Evolutionary conservation across 2,797 vertebrate species (phyloP).

Genomic region (Sebastes nivosus): DNA sequence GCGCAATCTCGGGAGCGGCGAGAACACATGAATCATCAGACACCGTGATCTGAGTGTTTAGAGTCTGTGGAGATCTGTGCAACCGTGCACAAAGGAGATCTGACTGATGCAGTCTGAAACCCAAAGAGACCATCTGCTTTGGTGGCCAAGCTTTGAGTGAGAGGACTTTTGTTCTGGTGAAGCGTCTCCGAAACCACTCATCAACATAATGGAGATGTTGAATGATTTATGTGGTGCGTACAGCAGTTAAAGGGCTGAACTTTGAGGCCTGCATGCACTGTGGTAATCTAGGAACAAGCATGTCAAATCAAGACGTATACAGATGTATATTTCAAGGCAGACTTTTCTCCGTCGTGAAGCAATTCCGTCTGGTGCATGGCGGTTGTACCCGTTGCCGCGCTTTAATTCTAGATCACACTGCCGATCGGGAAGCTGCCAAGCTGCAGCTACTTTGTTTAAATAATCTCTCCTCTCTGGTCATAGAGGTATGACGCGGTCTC

Average conservation of each 20-base stretch:
- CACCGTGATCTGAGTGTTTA: constrained; percentile 37
- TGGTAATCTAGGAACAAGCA: constrained; percentile 17
- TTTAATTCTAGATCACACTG: constrained; percentile 21
- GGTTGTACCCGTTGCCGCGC: background rate
- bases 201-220: constrained; percentile 49
- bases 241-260: constrained; percentile 28
- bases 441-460: constrained; percentile 36
- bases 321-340: background rate
- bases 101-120: constrained; percentile 18
- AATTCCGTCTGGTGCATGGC: background rate
- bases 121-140: constrained; percentile 45
- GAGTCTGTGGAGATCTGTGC: constrained; percentile 17
- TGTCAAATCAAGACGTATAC: constrained; percentile 16
- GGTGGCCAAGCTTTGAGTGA: constrained; percentile 55
- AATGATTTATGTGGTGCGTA: constrained; percentile 46
- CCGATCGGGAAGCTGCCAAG: constrained; percentile 22
- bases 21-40: constrained; percentile 47
- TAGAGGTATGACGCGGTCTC: constrained; percentile 21
- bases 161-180: constrained; percentile 51
- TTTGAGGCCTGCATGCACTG: constrained; percentile 33
- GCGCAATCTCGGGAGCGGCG: constrained; percentile 34
- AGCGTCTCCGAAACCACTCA: constrained; percentile 52
- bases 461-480: constrained; percentile 28
- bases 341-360: background rate
- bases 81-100: constrained; percentile 1